Evolutionary conservation across 2,888 invertebrate species (phyloP), one percentile per base, ranked within the genome.

Genomic region (Caenorhabditis imperialis): DNA sequence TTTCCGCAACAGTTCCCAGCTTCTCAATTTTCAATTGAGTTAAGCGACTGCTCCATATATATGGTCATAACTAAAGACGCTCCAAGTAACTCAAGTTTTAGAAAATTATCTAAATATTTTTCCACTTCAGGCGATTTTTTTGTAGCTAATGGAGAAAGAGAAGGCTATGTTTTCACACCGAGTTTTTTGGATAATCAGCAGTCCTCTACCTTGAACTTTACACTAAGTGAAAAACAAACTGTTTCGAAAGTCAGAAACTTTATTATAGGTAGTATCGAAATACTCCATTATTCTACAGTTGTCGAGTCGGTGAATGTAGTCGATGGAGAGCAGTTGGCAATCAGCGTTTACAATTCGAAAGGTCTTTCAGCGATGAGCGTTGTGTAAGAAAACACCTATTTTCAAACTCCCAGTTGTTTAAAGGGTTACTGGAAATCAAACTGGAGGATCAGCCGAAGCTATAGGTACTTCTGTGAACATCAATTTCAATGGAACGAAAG

Each of bases 341-440:
- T 74, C 10, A 74, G 55, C 22, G 73, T 74, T 3, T 57, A 37
- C 35, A 61, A 50, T n/a, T 37, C 44, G 22, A 67, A 61, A 23
- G 53, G 53, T 8, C 10, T 30, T 20, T 60, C 69, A 1, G 61
- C 73, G 20, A 74, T 74, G 73, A 74, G 73, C 20, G 47, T 67
- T 23, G 51, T 74, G 73, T 67, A 27, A 35, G 53, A 40, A 37
- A 25, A 45, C 14, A 33, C 33, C 35, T 16, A 23, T 33, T 14
- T 37, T 12, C 16, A 38, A 37, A 45, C 5, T 18, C 35, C 7
- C 8, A 50, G 27, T 1, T 30, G 2, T 53, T 23, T 12, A 14
- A 45, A 74, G 73, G 45, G 48, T 74, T 16, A 67, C 73, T 12
- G 73, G 73, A 40, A 74, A 74, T 50, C 55, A 74, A 51, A 67